A percentile compares a stretch with the other conserved stretches of the same genome.
Evolutionary conservation across 2,113 vertebrate genomes (phyloP).

Genomic region (Silurus asotus): DNA sequence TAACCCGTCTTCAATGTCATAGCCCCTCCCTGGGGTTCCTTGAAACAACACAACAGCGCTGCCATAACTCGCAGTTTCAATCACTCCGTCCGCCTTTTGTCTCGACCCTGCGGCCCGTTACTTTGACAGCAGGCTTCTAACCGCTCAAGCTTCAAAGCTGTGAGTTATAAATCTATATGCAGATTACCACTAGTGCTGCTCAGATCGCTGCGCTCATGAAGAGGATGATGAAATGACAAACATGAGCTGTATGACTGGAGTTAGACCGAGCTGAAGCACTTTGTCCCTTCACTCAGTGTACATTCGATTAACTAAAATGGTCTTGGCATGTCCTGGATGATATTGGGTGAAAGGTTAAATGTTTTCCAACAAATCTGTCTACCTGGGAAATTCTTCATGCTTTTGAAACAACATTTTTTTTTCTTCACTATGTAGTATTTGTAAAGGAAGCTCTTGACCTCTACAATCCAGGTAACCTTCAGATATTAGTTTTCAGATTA

Average conservation of each 20-base stretch:
- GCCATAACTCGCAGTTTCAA: conserved; percentile 51
- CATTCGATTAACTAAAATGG: neutral
- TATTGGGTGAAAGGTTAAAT: neutral
- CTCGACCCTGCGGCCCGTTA: conserved; percentile 48
- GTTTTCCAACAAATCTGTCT: neutral
- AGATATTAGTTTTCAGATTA: neutral
- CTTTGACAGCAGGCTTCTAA: conserved; percentile 44
- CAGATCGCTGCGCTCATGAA: conserved; percentile 28
- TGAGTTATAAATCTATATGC: conserved; percentile 48
- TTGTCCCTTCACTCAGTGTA: conserved; percentile 32
- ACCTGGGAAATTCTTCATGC: neutral
- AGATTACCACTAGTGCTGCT: conserved; percentile 47
- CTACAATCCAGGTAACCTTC: neutral
- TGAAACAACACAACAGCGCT: conserved; percentile 69
- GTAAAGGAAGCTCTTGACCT: neutral
- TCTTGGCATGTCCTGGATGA: neutral
- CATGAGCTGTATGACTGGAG: neutral
- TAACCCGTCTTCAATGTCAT: conserved; percentile 84
- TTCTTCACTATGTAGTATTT: neutral
- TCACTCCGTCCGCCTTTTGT: conserved; percentile 55
- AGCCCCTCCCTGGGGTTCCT: conserved; percentile 75
- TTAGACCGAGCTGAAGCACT: conserved; percentile 14
- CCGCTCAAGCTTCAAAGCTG: conserved; percentile 49
- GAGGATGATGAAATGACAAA: conserved; percentile 45
- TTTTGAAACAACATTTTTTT: neutral